Evolutionary conservation across 2,113 vertebrate species (phyloP), one percentile per base, ranked within the genome.

Genomic region (Hydrochoerus hydrochaeris): DNA sequence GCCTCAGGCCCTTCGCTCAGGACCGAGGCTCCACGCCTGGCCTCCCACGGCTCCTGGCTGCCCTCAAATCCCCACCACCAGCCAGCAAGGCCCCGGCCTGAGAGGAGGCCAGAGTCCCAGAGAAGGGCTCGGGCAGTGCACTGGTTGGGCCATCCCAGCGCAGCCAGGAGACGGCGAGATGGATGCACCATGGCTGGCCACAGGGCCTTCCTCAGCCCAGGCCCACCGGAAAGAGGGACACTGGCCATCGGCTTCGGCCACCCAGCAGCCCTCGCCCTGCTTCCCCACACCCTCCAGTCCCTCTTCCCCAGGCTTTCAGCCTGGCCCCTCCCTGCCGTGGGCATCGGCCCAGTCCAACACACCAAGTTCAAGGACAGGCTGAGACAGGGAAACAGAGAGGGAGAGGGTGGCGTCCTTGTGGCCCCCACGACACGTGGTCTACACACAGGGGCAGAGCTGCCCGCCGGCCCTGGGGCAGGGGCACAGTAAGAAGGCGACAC

Each of bases 301-400:
- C 41, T 41, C 35, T 22, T 52, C 30, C 85, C 32, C 0, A 1
- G 0, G 19, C 78, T 41, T 19, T 49, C 88, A 52, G 73, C 88
- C 92, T 19, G 30, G 58, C 20, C 49, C 35, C 46, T 46, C 54
- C 63, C 38, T 35, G 19, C 63, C 52, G 2, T 3, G 30, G 54
- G 30, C 14, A 89, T 83, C 78, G 58, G 46, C 80, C 77, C 65
- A 49, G 65, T 75, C 95, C 95, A n/a, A 67, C 78, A 96, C 92
- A 87, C 73, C 77, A 81, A 95, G 96, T 96, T 95, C 95, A 24
- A 77, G 91, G 96, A 97, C 97, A 96, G 96, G 97, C 85, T 85
- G 60, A 95, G 82, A 97, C 95, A 93, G n/a, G 82, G 85, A 92
- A 81, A 97, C 85, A 90, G 54, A 85, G 60, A 69, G 77, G 16